Percentiles rank a stretch among this genome's conserved stretches.
These are phyloP conservation scores for Apteryx owenii DNA, from an alignment of 2,113 vertebrate genomes.

Conservation along the genomic window DNA sequence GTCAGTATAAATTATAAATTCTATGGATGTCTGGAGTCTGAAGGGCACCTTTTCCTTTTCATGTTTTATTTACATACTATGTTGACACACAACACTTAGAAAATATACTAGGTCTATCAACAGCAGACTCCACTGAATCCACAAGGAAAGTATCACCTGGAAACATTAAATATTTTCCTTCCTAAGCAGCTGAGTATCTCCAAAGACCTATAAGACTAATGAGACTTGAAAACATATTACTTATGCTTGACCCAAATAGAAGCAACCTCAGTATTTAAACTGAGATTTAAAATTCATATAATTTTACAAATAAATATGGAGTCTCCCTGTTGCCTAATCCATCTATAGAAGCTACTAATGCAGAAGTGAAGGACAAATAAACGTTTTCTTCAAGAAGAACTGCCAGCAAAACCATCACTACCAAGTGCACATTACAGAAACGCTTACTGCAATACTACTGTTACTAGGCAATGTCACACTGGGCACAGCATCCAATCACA, in stretches of 20 bases:
- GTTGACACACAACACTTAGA: slow-evolving; percentile 23
- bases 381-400: background rate
- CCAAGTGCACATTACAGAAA: background rate
- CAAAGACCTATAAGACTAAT: background rate
- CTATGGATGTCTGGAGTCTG: background rate
- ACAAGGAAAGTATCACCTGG: background rate
- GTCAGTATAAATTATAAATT: slow-evolving; percentile 31
- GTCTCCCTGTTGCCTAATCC: background rate
- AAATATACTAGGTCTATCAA: background rate
- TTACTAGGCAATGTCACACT: background rate
- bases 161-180: background rate
- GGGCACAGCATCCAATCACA: background rate
- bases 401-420: background rate
- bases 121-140: slow-evolving; percentile 8
- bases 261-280: background rate
- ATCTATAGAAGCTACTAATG: background rate
- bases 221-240: background rate
- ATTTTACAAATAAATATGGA: background rate
- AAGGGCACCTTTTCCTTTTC: slow-evolving; percentile 32
- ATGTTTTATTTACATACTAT: slow-evolving; percentile 28
- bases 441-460: background rate
- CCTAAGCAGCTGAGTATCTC: background rate
- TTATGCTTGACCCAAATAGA: background rate
- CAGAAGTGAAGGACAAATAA: background rate
- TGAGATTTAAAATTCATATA: background rate